phyloP scores from a whole-genome alignment of 2,797 vertebrate genomes.

The Cebuella pygmaea region DNA sequence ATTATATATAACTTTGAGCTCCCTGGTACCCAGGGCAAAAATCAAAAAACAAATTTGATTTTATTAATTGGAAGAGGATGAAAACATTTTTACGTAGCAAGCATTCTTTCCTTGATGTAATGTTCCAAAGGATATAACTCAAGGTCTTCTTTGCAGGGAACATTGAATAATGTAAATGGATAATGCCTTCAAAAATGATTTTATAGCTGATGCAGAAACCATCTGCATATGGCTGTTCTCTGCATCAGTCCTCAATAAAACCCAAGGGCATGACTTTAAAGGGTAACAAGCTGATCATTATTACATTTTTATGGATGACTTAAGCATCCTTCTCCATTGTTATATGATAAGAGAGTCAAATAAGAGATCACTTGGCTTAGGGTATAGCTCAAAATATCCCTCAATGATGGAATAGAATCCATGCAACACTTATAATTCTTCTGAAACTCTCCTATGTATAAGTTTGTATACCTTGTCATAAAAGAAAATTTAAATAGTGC shows the following conservation, averaged over 20 bases:
- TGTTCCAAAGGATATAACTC: conserved; percentile 28
- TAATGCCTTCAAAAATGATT: conserved; percentile 58
- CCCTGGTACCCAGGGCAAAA: conserved; percentile 28
- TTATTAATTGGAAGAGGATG: neutral
- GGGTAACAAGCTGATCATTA: conserved; percentile 43
- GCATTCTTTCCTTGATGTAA: neutral
- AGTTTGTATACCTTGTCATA: neutral
- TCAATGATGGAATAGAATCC: neutral
- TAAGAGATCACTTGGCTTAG: neutral
- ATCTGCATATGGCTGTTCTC: conserved; percentile 45
- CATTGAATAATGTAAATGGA: conserved; percentile 45
- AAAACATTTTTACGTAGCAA: neutral
- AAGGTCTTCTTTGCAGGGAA: conserved; percentile 33
- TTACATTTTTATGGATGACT: conserved; percentile 66
- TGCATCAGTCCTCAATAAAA: conserved; percentile 64
- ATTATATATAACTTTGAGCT: neutral
- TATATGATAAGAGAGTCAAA: conserved; percentile 28
- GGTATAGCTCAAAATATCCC: neutral
- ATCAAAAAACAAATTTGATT: neutral
- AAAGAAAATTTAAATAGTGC: neutral
- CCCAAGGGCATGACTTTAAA: conserved; percentile 67
- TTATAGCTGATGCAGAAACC: conserved; percentile 44
- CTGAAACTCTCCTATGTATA: neutral
- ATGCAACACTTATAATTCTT: neutral
- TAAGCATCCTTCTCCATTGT: conserved; percentile 31